Base-by-base conservation (phyloP, 1,140 invertebrate species). In the Neelides sp. region DNA sequence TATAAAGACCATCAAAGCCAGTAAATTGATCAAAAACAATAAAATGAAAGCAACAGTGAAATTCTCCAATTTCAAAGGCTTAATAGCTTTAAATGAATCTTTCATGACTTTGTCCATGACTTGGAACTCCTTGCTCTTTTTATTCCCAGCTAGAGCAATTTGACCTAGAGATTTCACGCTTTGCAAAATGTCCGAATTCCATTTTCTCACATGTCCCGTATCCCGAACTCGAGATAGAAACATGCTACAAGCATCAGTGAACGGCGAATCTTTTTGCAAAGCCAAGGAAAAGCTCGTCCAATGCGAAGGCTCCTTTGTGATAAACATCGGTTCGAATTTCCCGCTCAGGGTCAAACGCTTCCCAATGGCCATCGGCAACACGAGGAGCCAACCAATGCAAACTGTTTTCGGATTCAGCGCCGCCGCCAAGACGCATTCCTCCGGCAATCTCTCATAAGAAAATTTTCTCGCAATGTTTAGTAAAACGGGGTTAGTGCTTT, bases 261-360 rank as follows among this genome's bases (percentile, higher is more conserved):
- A 46, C 4, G 20, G n/a, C 4, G 50, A 52, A 4, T 41, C 28
- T 24, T 52, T 52, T 5, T 2, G 43, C 30, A 52, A 24, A 0
- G n/a, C 50, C 39, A 52, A 47, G 8, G 34, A 10, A 40, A 46
- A 32, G 1, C n/a, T 13, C 4, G 22, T 2, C 1, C 19, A 23
- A 17, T 13, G 8, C 1, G 22, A 10, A 1, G 34, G 17, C 4
- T 32, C n/a, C 4, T 27, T 39, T 0, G 50, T 12, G 2, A 37
- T 7, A 24, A 30, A 20, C 4, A 52, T 15, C 1, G 43, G 43
- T 3, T 37, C 23, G 8, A 35, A 30, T 10, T 28, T 27, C 13
- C 20, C 19, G 17, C 12, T 28, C 4, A 52, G 39, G 17, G 50
- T 48, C 28, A 48, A 39, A 39, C 36, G 48, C 8, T 24, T 47